Conservation (phyloP, 2,113 vertebrate genomes). For the Vimba vimba region DNA sequence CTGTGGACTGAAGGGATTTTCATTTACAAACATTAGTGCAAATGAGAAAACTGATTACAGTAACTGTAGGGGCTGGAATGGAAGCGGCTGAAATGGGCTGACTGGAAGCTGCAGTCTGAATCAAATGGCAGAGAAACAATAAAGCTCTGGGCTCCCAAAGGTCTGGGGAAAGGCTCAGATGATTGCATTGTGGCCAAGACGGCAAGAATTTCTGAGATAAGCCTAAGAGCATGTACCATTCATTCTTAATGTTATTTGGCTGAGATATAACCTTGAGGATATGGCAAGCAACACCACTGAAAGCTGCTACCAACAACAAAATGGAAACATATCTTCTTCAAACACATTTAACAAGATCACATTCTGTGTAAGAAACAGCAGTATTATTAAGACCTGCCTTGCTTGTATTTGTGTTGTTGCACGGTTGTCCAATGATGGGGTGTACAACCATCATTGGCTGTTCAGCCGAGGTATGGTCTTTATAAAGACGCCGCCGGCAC, state of each 20-base stretch:
- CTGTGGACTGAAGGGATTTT: constrained; percentile 61
- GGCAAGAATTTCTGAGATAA: constrained; percentile 35
- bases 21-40: constrained; percentile 74
- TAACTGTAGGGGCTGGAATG: constrained; percentile 53
- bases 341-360: not conserved
- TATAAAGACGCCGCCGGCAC: too few species aligned
- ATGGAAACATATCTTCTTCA: not conserved
- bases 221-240: constrained; percentile 26
- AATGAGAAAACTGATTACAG: constrained; percentile 75
- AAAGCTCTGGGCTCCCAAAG: constrained; percentile 40
- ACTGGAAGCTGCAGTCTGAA: constrained; percentile 50
- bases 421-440: too few species aligned
- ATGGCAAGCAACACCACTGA: constrained; percentile 5
- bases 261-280: constrained; percentile 1
- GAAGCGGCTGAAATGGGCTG: constrained; percentile 56
- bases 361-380: not conserved
- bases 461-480: too few species aligned
- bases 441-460: too few species aligned
- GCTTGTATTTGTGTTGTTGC: too few species aligned
- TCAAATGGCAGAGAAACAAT: constrained; percentile 61
- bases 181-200: constrained; percentile 31
- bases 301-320: not conserved
- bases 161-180: constrained; percentile 25
- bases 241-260: constrained; percentile 25
- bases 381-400: not conserved